Base-by-base conservation (phyloP, 2,113 vertebrate species). In the Psilopsiagon aurifrons region DNA sequence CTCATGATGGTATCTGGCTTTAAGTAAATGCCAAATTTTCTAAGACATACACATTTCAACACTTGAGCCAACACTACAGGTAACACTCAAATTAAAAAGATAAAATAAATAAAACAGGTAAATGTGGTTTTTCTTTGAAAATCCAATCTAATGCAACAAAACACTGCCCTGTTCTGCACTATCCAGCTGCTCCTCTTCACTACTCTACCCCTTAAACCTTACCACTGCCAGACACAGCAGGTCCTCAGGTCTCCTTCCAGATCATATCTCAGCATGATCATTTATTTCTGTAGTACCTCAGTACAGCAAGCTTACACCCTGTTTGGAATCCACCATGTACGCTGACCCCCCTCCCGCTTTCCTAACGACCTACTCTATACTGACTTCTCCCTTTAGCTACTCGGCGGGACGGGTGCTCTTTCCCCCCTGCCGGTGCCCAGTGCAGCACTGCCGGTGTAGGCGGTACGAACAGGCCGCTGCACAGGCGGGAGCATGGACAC, bases 181-280 rank as follows among this genome's bases (percentile, higher is more conserved):
- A 11, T 2, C 7, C n/a, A n/a, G 23, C 24, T 11, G 9, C 41
- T 17, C 29, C 28, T 15, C 28, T 4, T 13, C 1, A 2, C 20
- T 9, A 11, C 46, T 14, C 35, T 23, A 17, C 11, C 23, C 23
- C 16, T 9, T 11, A 13, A 13, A 9, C 28, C 14, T 52, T 1
- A 6, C 9, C 29, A 3, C 12, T 11, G 2, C 23, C 1, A 11
- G n/a, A 23, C 39, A 20, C 31, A 10, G 5, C 12, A 35, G 24
- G 2, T 6, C 13, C 13, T 25, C 86, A 60, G 6, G 10, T 12
- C 54, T 37, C 44, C 19, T 23, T 25, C 24, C 51, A 4, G 1
- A 3, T 0, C 16, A 1, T 1, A 14, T 1, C 29, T 24, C 71
- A 13, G 1, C 0, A 7, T 0, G 1, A 7, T 0, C 2, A 3